phyloP scores from a whole-genome alignment of 2,113 vertebrate species.

The Noctilio leporinus region DNA sequence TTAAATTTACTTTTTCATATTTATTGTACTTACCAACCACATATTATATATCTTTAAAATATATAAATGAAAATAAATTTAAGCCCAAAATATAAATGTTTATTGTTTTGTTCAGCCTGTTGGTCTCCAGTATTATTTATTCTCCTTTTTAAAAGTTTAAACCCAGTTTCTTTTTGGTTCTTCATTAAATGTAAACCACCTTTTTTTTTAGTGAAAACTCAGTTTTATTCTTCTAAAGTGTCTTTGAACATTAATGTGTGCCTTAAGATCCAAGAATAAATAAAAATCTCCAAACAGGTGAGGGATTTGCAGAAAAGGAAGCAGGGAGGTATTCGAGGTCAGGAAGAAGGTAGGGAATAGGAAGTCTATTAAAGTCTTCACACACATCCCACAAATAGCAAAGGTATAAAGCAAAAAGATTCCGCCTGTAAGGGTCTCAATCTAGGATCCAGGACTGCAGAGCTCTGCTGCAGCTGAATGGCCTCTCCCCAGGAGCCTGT shows the following conservation, averaged over 20 bases:
- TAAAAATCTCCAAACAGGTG: background rate
- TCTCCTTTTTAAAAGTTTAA: background rate
- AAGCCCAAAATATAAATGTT: background rate
- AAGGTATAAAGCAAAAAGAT: background rate
- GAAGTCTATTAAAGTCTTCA: background rate
- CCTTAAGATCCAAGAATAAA: background rate
- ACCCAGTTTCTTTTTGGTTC: background rate
- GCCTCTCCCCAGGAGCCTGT: no score
- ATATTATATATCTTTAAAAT: background rate
- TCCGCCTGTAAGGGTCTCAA: fast-evolving
- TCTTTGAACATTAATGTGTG: background rate
- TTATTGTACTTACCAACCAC: background rate
- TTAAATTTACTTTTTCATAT: background rate
- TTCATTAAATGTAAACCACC: background rate
- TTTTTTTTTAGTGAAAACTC: no score
- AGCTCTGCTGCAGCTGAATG: background rate
- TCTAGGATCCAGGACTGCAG: background rate
- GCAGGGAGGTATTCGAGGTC: background rate
- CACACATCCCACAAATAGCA: background rate
- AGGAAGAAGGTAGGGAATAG: no score
- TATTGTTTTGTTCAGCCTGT: background rate
- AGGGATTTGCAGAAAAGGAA: background rate
- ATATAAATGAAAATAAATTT: background rate
- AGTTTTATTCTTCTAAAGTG: background rate
- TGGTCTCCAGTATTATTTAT: background rate